Base-by-base conservation (phyloP, 2,797 vertebrate species). In the Notoglanidium macrostoma region DNA sequence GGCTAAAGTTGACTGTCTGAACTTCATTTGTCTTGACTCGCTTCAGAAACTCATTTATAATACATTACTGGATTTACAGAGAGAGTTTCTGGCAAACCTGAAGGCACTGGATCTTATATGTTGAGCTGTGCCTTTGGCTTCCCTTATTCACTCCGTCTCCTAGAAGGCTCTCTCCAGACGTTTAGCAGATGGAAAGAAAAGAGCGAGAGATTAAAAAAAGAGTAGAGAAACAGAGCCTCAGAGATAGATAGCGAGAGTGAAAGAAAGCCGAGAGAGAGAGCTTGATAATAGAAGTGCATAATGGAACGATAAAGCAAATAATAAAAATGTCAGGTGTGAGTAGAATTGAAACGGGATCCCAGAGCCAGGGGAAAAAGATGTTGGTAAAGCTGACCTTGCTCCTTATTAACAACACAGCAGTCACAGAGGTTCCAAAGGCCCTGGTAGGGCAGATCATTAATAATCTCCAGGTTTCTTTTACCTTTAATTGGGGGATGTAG, bases 321-420 rank as follows among this genome's bases (percentile, higher is more conserved):
- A 82, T 86, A 84, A 68, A 88, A 90, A 84, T 54, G n/a, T 87
- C 84, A 87, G 72, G 21, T 5, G 9, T 85, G 65, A 77, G 46
- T 83, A 63, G 46, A 87, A 83, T 77, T 83, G 32, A 10, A 67
- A 83, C 8, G 2, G 15, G 61, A 67, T 40, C 21, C 63, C 61
- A 44, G 61, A 19, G 74, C 63, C n/a, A 40, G n/a, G 26, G 51
- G 26, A 35, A 32, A 32, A 65, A 68, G 74, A 54, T 68, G 63
- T 9, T 29, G 65, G 59, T 57, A 63, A 77, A 65, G 59, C 44
- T 85, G 70, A 74, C 35, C 29, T 85, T 54, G 29, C 19, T 35
- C 14, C n/a, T 85, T 77, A 35, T 55, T 65, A 65, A 17, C 46
- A 67, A 54, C 73, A 54, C 72, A 23, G 57, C 12, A 29, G 70